Evolutionary conservation across 2,888 invertebrate genomes (phyloP).

Genomic region (Heliothis peltigera): DNA sequence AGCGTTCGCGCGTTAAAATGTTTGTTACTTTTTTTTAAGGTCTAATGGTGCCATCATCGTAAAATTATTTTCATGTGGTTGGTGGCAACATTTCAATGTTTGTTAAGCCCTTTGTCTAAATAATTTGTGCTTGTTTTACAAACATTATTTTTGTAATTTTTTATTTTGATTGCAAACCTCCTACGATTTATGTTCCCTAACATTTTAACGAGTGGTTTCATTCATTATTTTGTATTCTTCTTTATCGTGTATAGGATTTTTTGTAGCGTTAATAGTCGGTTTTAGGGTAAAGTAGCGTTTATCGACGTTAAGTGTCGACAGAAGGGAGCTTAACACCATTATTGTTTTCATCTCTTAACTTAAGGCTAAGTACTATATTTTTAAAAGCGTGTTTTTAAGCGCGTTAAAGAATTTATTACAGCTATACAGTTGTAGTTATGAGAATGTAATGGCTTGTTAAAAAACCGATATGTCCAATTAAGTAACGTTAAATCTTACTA

Average conservation of each 20-base stretch:
- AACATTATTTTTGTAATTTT: slow-evolving; percentile 50
- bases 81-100: slow-evolving; percentile 60
- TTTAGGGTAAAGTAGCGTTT: slow-evolving; percentile 51
- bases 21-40: slow-evolving; percentile 64
- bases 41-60: slow-evolving; percentile 65
- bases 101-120: slow-evolving; percentile 51
- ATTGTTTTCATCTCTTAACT: slow-evolving; percentile 55
- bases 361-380: slow-evolving; percentile 46
- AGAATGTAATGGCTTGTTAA: neutral
- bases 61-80: slow-evolving; percentile 69
- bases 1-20: slow-evolving; percentile 67
- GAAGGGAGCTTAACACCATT: slow-evolving; percentile 47
- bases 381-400: neutral
- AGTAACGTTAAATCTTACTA: slow-evolving; percentile 30
- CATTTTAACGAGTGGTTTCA: slow-evolving; percentile 28
- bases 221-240: slow-evolving; percentile 35
- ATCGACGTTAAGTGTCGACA: slow-evolving; percentile 57
- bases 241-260: slow-evolving; percentile 33
- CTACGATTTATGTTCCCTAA: slow-evolving; percentile 42
- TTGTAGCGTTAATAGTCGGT: slow-evolving; percentile 47
- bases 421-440: slow-evolving; percentile 2
- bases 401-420: neutral
- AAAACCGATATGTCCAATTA: slow-evolving; percentile 19
- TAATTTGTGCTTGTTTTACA: slow-evolving; percentile 53
- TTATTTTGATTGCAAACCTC: slow-evolving; percentile 56